Conservation (phyloP, 2,888 invertebrate genomes). For the Nomada fabriciana region DNA sequence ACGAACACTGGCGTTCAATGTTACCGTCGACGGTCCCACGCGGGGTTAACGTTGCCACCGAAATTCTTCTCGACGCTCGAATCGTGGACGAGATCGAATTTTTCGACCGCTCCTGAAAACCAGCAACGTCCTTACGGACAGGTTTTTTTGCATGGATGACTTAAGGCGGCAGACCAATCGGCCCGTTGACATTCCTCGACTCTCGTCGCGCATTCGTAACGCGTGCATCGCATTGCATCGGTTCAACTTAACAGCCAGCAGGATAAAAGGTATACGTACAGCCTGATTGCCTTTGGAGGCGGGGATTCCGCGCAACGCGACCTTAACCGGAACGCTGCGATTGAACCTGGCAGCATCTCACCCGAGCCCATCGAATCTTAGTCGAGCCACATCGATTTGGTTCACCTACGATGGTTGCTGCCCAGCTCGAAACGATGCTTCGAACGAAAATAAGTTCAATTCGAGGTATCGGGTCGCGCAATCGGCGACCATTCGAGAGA, state of each 20-base stretch:
- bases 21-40: not conserved
- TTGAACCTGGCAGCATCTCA: no score
- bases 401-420: not conserved
- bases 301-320: not conserved
- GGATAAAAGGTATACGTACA: conserved; percentile 1
- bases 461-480: not conserved
- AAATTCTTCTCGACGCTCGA: not conserved
- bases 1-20: no score
- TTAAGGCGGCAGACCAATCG: conserved; percentile 50
- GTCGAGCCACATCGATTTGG: not conserved
- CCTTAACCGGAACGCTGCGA: conserved; percentile 54
- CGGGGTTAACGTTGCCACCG: no score
- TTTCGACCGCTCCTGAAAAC: not conserved
- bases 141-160: conserved; percentile 24
- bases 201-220: conserved; percentile 35
- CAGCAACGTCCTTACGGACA: conserved; percentile 4
- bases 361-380: not conserved
- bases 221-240: conserved; percentile 34
- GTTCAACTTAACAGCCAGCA: not conserved
- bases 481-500: not conserved
- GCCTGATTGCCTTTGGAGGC: conserved; percentile 18
- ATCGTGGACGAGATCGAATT: not conserved
- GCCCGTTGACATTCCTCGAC: conserved; percentile 54
- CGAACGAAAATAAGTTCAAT: not conserved
- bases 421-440: not conserved